phyloP scores from a whole-genome alignment of 2,888 invertebrate genomes.

The Ectemnius lituratus region DNA sequence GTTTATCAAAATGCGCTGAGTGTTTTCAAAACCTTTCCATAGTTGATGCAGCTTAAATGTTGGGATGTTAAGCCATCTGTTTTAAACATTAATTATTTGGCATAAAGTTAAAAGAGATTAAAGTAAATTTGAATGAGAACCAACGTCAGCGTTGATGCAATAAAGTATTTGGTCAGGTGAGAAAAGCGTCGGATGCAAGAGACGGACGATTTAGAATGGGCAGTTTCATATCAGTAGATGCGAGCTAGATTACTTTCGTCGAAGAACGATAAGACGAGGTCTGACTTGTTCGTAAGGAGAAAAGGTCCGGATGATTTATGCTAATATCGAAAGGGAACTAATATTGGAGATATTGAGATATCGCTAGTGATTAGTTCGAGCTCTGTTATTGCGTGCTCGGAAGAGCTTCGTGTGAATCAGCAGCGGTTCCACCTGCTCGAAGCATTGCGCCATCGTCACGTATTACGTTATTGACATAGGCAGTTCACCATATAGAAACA shows the following conservation, averaged over 20 bases:
- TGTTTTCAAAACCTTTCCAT: too few species aligned
- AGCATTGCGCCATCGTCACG: constrained; percentile 30
- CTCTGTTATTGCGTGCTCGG: constrained; percentile 10
- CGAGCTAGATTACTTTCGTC: constrained; percentile 12
- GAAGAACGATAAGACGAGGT: constrained; percentile 29
- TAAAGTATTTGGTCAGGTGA: too few species aligned
- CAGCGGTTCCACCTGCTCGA: constrained; percentile 16
- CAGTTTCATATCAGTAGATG: too few species aligned
- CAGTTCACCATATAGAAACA: too few species aligned
- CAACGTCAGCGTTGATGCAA: too few species aligned
- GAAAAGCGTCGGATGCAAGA: constrained; percentile 31
- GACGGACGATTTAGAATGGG: constrained; percentile 53
- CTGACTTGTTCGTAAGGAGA: neutral
- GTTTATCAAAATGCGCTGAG: neutral
- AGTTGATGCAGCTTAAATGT: too few species aligned
- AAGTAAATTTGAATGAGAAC: too few species aligned
- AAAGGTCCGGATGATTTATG: constrained; percentile 19
- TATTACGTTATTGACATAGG: constrained; percentile 23
- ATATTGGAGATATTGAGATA: constrained; percentile 30
- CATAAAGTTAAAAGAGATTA: too few species aligned
- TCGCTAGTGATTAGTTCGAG: constrained; percentile 25
- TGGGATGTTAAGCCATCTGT: too few species aligned
- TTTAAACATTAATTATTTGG: too few species aligned
- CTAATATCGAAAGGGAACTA: constrained; percentile 26
- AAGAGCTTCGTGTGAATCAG: constrained; percentile 47